These are phyloP conservation scores for Stomatorhinus ivindoensis DNA, from an alignment of 2,113 vertebrate species.

Conservation along the genomic window DNA sequence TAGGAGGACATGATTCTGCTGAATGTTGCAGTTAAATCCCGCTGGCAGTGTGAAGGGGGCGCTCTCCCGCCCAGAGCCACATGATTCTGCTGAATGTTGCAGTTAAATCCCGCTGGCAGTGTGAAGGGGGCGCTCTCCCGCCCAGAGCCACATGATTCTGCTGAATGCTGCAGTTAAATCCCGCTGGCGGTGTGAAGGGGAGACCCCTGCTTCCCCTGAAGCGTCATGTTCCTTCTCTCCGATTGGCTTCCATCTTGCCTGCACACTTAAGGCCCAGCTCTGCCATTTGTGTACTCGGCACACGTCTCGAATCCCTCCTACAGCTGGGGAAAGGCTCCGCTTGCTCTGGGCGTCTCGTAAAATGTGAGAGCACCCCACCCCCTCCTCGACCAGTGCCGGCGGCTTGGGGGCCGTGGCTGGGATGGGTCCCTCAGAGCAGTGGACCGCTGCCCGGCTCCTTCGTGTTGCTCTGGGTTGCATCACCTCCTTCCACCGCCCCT, in stretches of 20 bases:
- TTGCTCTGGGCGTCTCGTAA: neutral
- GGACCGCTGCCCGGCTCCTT: neutral
- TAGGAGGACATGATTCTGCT: no score
- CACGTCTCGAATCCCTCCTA: neutral
- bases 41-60: no score
- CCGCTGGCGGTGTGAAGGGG: neutral
- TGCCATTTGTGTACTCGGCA: neutral
- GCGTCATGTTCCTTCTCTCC: neutral
- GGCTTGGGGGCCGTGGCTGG: neutral
- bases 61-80: no score
- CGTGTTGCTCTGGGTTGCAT: conserved; percentile 20
- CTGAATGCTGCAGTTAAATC: neutral
- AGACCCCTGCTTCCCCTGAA: neutral
- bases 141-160: neutral
- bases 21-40: no score
- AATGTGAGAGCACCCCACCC: neutral
- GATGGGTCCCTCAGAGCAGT: neutral
- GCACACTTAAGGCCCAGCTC: neutral
- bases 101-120: neutral
- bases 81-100: neutral
- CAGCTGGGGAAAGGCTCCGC: neutral
- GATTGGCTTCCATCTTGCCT: neutral
- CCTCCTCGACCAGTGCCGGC: neutral
- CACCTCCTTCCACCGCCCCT: neutral
- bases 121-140: neutral